These are phyloP conservation scores for Halcyon senegalensis DNA, from an alignment of 2,113 vertebrate species.

Conservation along the genomic window DNA sequence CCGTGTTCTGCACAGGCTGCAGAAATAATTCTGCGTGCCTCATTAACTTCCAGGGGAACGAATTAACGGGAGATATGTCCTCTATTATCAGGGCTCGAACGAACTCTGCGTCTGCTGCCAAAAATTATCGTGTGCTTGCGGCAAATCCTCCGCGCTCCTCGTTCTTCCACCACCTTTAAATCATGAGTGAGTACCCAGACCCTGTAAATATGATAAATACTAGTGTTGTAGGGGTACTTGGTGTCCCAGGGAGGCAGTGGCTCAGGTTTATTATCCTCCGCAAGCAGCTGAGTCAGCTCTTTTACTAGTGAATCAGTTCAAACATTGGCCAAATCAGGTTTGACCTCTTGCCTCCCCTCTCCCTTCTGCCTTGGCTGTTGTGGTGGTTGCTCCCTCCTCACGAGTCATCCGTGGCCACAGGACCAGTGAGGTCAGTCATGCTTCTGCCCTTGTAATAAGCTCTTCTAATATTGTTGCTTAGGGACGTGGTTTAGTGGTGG, in stretches of 20 bases:
- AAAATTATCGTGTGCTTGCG: neutral
- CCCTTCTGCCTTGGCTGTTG: neutral
- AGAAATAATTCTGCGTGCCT: neutral
- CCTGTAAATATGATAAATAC: neutral
- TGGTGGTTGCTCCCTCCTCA: neutral
- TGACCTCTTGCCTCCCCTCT: neutral
- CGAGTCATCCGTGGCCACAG: neutral
- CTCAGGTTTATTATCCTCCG: neutral
- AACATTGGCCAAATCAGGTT: neutral
- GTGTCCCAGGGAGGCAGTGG: neutral
- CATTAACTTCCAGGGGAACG: neutral
- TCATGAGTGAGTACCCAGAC: neutral
- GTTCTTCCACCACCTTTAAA: neutral
- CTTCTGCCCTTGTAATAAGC: neutral
- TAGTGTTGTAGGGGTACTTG: neutral
- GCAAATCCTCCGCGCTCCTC: neutral
- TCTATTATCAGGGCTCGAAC: neutral
- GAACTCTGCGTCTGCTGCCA: neutral
- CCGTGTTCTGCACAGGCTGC: rapidly evolving
- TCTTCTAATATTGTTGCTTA: neutral
- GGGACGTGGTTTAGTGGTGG: neutral
- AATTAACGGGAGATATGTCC: neutral
- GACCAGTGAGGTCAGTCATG: rapidly evolving
- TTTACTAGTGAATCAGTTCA: neutral
- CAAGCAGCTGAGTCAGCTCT: neutral